A percentile compares a stretch with the other conserved stretches of the same genome.
These are phyloP conservation scores for Pristionchus maxplancki DNA, from an alignment of 2,888 invertebrate species.

Conservation along the genomic window DNA sequence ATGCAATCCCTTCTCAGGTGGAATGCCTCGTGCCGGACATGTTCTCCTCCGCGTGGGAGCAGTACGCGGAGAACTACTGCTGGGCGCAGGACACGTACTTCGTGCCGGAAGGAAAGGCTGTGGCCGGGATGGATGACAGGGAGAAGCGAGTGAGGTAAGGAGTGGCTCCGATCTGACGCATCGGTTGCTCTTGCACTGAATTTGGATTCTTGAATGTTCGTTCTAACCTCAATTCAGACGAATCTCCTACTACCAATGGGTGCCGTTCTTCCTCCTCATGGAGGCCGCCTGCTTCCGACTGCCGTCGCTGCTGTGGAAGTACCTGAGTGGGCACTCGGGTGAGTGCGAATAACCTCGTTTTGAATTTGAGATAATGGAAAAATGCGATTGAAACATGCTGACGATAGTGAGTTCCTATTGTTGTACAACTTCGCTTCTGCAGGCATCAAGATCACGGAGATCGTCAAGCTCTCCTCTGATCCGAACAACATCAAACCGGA, in stretches of 20 bases:
- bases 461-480: constrained; percentile 75
- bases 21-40: constrained; percentile 76
- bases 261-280: constrained; percentile 76
- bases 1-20: no score
- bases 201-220: background rate
- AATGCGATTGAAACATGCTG: background rate
- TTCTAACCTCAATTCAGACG: background rate
- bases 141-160: constrained; percentile 64
- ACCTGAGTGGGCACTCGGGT: constrained; percentile 75
- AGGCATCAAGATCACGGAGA: constrained; percentile 76
- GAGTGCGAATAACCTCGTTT: background rate
- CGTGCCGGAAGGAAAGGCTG: constrained; percentile 69
- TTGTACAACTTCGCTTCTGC: no score
- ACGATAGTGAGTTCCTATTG: no score
- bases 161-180: no score
- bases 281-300: constrained; percentile 77
- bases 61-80: constrained; percentile 74
- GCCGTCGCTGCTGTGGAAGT: constrained; percentile 75
- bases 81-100: constrained; percentile 75
- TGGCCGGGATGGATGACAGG: constrained; percentile 65
- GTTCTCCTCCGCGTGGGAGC: constrained; percentile 49
- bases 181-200: no score
- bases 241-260: constrained; percentile 64
- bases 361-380: no score
- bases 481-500: constrained; percentile 78